These are phyloP conservation scores for Andrena praecox DNA, from an alignment of 2,888 invertebrate species.

Conservation along the genomic window DNA sequence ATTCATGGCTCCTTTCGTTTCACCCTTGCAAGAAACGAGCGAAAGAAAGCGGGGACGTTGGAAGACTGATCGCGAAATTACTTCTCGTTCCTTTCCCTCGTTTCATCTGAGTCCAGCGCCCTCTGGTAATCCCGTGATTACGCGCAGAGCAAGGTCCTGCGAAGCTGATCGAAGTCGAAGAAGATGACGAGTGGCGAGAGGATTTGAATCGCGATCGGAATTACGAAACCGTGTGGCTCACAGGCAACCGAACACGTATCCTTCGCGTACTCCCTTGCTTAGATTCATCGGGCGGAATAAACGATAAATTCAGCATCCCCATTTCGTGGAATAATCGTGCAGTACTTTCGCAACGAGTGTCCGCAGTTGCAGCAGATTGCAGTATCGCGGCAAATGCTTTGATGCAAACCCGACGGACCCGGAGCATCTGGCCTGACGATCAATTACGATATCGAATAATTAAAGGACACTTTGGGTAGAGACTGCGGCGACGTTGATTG, in stretches of 20 bases:
- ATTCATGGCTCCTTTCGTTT: not conserved
- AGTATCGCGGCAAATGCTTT: slow-evolving; percentile 25
- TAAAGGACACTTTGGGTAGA: slow-evolving; percentile 66
- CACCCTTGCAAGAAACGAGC: not conserved
- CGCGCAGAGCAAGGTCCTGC: not conserved
- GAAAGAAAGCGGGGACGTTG: not conserved
- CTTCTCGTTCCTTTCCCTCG: not conserved
- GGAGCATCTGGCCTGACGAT: slow-evolving; percentile 15
- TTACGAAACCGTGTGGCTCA: too few relatives aligned
- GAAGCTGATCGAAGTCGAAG: too few relatives aligned
- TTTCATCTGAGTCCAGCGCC: not conserved
- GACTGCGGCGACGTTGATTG: slow-evolving; percentile 66
- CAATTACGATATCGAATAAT: slow-evolving; percentile 63
- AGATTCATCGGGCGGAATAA: too few relatives aligned
- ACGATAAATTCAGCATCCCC: too few relatives aligned
- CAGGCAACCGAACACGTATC: too few relatives aligned
- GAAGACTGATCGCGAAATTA: not conserved
- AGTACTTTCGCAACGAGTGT: not conserved
- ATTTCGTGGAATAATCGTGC: too few relatives aligned
- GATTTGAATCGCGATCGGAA: too few relatives aligned
- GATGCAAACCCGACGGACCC: slow-evolving; percentile 2
- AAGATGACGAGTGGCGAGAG: too few relatives aligned
- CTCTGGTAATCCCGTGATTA: not conserved
- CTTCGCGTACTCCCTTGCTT: too few relatives aligned
- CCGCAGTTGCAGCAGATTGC: slow-evolving; percentile 14